Evolutionary conservation across 1,140 invertebrate species (phyloP).

Genomic region (Zophobas morio): DNA sequence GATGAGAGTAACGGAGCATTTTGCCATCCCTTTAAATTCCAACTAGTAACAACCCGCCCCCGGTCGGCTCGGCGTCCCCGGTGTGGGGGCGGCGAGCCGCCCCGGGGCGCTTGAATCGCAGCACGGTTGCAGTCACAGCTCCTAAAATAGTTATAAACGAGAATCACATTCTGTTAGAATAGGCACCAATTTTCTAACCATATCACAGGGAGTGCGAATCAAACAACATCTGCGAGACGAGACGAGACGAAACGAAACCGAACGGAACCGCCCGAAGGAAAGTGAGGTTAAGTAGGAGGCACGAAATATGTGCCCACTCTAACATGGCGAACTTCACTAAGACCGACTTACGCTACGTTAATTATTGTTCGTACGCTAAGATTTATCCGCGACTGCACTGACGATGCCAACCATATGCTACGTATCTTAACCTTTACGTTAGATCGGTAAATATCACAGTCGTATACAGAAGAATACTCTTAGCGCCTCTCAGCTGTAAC

Average conservation of each 20-base stretch:
- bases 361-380: constrained; percentile 59
- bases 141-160: constrained; percentile 52
- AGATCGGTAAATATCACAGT: constrained; percentile 66
- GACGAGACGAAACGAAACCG: not conserved
- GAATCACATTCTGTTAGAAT: constrained; percentile 59
- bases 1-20: constrained; percentile 48
- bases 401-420: constrained; percentile 49
- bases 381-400: constrained; percentile 58
- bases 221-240: constrained; percentile 21
- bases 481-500: constrained; percentile 64
- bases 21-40: constrained; percentile 47
- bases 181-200: constrained; percentile 63
- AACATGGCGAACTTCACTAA: constrained; percentile 48
- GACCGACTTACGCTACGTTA: constrained; percentile 4
- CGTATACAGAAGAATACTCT: constrained; percentile 63
- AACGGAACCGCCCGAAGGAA: constrained; percentile 9
- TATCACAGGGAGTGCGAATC: constrained; percentile 58
- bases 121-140: constrained; percentile 57
- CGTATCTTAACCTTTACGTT: constrained; percentile 45
- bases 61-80: not conserved
- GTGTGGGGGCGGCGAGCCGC: not conserved
- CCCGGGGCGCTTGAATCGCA: not conserved
- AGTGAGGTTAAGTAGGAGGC: constrained; percentile 44
- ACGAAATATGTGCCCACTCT: constrained; percentile 61
- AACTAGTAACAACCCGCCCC: constrained; percentile 37